Evolutionary conservation across 2,797 vertebrate species (phyloP), one percentile per base, ranked within the genome.

Genomic region (Myotis myotis): DNA sequence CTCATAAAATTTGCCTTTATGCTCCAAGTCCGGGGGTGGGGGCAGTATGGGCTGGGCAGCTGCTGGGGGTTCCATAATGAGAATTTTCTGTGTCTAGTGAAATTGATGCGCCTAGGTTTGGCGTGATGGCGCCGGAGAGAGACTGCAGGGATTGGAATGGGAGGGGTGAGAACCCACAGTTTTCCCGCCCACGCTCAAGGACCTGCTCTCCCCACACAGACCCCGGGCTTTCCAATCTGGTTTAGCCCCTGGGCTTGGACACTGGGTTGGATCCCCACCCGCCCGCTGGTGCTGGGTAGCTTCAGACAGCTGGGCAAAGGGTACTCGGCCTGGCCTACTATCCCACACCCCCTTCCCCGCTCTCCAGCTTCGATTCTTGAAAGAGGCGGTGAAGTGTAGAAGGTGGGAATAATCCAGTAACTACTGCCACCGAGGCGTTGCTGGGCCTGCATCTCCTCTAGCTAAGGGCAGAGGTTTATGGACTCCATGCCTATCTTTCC

Each of bases 1-100:
- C 95, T 94, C 85, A 95, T 97, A 97, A 97, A 97, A 98, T 97
- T 90, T 87, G 94, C 79, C 86, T 97, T 92, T 95, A 95, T 97
- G 89, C n/a, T 47, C 87, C 28, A 60, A 85, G 66, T 93, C 80
- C 23, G 57, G 75, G 28, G 72, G 30, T 20, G 47, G 82, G 66
- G n/a, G 78, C 10, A 0, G 74, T 28, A 70, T 60, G 55, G 76
- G 25, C 23, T 60, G 38, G 30, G 76, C 74, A 55, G 72, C 44
- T 62, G 85, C 8, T 33, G n/a, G 23, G 60, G 55, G 38, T 33
- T 82, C 94, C 57, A 47, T 57, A 90, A 74, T 1, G 13, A 84
- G 79, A 74, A 89, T 76, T 83, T 82, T 60, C 36, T n/a, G 28
- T 8, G 2, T 62, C 49, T 78, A n/a, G 15, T 71, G 74, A 80